Evolutionary conservation across 2,888 invertebrate genomes (phyloP), one percentile per base, ranked within the genome.

Genomic region (Conus canariensis): DNA sequence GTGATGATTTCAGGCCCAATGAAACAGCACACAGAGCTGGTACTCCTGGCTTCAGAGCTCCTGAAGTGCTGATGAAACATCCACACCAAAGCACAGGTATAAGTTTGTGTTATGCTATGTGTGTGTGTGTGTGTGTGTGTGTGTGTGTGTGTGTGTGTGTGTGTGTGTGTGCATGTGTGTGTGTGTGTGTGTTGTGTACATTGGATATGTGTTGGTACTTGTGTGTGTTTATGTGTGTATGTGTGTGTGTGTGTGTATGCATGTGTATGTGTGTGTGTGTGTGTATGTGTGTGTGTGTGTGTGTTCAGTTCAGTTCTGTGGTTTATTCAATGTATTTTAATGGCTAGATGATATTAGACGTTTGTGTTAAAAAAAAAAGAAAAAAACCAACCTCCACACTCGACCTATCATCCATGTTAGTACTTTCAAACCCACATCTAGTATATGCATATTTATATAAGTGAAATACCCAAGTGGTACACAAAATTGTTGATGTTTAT

Each of bases 41-140:
- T 92, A 98, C 98, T 85, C 98, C 98, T 89, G 98, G 98, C 70
- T 98, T 98, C 96, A 97, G 98, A 60, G 98, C 98, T 90, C 98
- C 98, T 0, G 98, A 96, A 91, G 96, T 96, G 25, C 97, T 98
- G 22, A n/a, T 82, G 56, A 64, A 64, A 64, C 60, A 64, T 22
- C 70, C 70, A 70, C 70, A 70, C 91, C 99, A 99, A 97, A 97
- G 98, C 67, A 98, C 98, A 94, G 97, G 77, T 77, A 25, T 16
- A 30, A 30, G 30, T 30, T 30, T 30, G 30, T 30, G 30, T 30
- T 30, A 30, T 30, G 30, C 30, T 74, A 19, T 74, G 77, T 77
- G 30, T 82, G 82, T 82, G 56, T 82, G 56, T 45, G 14, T 82
- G 56, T 14, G 3, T 30, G 30, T 45, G n/a, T 82, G 56, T 82